These are phyloP conservation scores for Taenioides sp. DNA, from an alignment of 2,797 vertebrate genomes.

Conservation along the genomic window DNA sequence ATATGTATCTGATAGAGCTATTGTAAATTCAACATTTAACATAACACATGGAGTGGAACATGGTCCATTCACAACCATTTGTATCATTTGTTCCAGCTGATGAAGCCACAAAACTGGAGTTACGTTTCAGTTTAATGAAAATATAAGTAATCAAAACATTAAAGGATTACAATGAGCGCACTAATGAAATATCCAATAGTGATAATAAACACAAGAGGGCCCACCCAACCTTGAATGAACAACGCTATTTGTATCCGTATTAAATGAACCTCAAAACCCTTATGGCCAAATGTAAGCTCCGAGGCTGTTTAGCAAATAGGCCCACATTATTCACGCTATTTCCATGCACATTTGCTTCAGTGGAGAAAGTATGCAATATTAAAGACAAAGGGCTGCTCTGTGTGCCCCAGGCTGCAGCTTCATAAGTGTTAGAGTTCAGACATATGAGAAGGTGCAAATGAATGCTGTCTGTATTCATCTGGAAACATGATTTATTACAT, in stretches of 20 bases:
- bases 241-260: conserved; percentile 40
- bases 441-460: conserved; percentile 25
- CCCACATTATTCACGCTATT: conserved; percentile 48
- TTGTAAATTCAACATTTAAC: conserved; percentile 31
- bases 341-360: conserved; percentile 56
- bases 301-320: conserved; percentile 51
- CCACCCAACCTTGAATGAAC: conserved; percentile 29
- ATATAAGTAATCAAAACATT: conserved; percentile 42
- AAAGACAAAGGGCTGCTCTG: conserved; percentile 9
- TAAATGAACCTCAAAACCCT: conserved; percentile 33
- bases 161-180: conserved; percentile 46
- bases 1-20: conserved; percentile 18
- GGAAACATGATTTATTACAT: background rate
- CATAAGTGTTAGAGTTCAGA: conserved; percentile 35
- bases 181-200: conserved; percentile 56
- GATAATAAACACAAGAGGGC: conserved; percentile 35
- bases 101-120: conserved; percentile 49
- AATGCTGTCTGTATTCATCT: conserved; percentile 24
- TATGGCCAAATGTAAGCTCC: conserved; percentile 39
- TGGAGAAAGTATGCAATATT: conserved; percentile 31
- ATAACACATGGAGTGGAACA: conserved; percentile 15
- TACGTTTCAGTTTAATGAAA: conserved; percentile 25
- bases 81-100: conserved; percentile 59
- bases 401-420: conserved; percentile 35
- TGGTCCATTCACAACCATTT: conserved; percentile 42